Evolutionary conservation across 2,888 invertebrate genomes (phyloP), one percentile per base, ranked within the genome.

Genomic region (Podabrus alpinus): DNA sequence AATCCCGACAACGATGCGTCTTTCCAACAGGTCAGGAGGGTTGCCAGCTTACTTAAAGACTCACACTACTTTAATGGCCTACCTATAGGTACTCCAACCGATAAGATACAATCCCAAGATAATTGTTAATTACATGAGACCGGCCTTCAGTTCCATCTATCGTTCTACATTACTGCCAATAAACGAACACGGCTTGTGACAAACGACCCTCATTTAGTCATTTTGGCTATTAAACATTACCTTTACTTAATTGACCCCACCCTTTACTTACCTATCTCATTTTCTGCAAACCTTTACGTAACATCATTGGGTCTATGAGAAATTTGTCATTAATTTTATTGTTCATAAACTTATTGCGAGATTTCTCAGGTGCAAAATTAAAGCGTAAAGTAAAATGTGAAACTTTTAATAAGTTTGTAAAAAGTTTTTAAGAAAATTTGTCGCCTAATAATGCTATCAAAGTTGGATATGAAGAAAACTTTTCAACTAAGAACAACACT

Each of bases 1-100:
- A 74, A 79, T 81, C 78, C 68, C 69, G 72, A 76, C 77, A 81
- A 80, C 79, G 80, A 80, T 80, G 80, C 80, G 80, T 80, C 76
- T 77, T 80, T 81, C 79, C 80, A 79, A 80, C 80, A 81, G 81
- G 80, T 81, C 81, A 80, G 80, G 71, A 72, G 74, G 79, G 73
- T 73, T 72, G 72, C 73, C 68, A 70, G 72, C 64, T 69, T 67
- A 66, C 61, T 70, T 75, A 75, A 75, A 74, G 70, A 72, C 74
- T 74, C 74, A 72, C 66, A 67, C 72, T 67, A 61, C 71, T 71
- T 69, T 75, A 77, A 75, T 77, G 69, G 69, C 62, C 71, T 69
- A 45, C 45, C 45, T 19, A 64, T 62, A 64, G 19, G 21, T 69
- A 69, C 66, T 70, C 61, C 66, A 29, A 59, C 66, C 71, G 72